phyloP scores from a whole-genome alignment of 2,888 invertebrate genomes.

The Neelides folsomi region DNA sequence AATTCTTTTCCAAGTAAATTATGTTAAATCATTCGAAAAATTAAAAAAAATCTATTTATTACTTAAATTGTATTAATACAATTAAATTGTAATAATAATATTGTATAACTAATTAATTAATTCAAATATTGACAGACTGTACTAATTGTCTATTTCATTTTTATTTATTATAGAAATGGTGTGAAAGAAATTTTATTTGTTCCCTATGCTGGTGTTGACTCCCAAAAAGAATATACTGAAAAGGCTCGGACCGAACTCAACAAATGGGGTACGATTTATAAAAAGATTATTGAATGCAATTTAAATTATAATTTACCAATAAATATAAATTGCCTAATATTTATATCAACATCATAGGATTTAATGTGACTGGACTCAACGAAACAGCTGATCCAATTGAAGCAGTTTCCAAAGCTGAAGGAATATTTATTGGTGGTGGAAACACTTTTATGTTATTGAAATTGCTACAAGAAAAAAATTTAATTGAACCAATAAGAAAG shows the following conservation, averaged over 20 bases:
- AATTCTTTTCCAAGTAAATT: conserved; percentile 48
- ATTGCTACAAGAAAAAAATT: conserved; percentile 52
- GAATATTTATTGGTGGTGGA: conserved; percentile 66
- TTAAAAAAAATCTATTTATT: conserved; percentile 14
- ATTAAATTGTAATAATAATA: too few species aligned
- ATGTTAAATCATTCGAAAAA: background rate
- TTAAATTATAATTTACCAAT: too few species aligned
- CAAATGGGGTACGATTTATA: conserved; percentile 46
- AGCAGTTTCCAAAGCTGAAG: conserved; percentile 50
- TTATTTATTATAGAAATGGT: conserved; percentile 45
- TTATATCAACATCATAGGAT: conserved; percentile 37
- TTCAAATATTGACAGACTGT: background rate
- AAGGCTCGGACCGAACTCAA: conserved; percentile 47
- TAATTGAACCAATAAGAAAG: conserved; percentile 50
- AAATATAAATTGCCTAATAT: conserved; percentile 49
- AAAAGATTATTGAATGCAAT: too few species aligned
- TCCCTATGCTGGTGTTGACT: conserved; percentile 56
- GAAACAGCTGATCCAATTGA: conserved; percentile 41
- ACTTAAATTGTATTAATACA: background rate
- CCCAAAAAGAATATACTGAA: conserved; percentile 50
- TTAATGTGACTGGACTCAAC: conserved; percentile 53
- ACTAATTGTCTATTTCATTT: background rate
- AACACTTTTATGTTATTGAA: conserved; percentile 65
- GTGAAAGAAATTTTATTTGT: conserved; percentile 55
- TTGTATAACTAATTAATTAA: too few species aligned